Evolutionary conservation across 2,113 vertebrate species (phyloP).

Genomic region (Acanthisitta chloris): DNA sequence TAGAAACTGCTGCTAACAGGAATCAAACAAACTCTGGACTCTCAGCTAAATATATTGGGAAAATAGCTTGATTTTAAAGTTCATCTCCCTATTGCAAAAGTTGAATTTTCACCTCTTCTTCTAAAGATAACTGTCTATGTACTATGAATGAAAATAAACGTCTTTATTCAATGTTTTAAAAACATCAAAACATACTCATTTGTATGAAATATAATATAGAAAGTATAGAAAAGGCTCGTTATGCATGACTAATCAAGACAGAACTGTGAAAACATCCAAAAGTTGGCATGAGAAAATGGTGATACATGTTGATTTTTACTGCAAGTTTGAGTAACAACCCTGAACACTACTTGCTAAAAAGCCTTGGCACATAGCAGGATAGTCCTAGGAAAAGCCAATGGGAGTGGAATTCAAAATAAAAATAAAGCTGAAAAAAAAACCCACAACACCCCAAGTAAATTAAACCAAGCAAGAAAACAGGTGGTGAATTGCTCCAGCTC

Average conservation of each 20-base stretch:
- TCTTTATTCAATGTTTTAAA: background rate
- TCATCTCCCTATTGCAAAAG: background rate
- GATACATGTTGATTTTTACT: background rate
- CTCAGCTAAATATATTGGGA: background rate
- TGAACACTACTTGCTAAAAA: background rate
- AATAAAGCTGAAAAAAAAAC: background rate
- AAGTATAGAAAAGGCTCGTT: background rate
- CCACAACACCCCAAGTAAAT: background rate
- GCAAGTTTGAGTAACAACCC: background rate
- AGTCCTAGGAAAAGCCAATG: background rate
- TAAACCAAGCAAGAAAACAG: background rate
- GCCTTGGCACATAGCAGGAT: background rate
- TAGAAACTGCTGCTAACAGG: background rate
- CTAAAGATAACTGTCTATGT: background rate
- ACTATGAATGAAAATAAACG: background rate
- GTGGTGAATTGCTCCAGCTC: background rate
- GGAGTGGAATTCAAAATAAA: background rate
- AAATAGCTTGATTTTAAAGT: background rate
- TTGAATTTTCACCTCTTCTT: background rate
- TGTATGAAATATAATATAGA: background rate
- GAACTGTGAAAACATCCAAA: background rate
- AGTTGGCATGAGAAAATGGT: background rate
- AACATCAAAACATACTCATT: background rate
- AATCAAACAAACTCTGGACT: background rate
- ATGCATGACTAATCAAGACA: background rate